Evolutionary conservation across 2,797 vertebrate species (phyloP).

Genomic region (Falco biarmicus): DNA sequence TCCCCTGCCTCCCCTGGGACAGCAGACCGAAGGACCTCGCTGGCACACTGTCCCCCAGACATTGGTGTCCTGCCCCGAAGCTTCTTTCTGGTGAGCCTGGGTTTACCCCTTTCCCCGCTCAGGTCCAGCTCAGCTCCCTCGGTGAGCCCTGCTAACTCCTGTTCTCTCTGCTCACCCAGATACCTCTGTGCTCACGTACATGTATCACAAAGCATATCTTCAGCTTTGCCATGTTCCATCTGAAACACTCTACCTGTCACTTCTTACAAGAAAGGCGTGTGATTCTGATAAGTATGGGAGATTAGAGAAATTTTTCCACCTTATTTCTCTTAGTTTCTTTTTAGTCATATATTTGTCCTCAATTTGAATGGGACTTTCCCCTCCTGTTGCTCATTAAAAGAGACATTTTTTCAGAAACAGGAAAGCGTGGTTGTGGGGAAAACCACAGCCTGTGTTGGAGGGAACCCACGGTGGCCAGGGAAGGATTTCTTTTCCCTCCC

Average conservation of each 20-base stretch:
- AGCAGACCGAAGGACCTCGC: too few species aligned
- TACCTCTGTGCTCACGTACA: fast-evolving
- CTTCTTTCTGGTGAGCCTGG: too few species aligned
- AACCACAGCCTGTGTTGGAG: neutral
- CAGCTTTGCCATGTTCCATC: fast-evolving
- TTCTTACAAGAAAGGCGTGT: neutral
- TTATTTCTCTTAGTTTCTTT: neutral
- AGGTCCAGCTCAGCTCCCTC: neutral
- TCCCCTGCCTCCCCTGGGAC: too few species aligned
- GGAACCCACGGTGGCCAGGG: neutral
- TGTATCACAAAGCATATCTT: fast-evolving
- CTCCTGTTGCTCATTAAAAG: neutral
- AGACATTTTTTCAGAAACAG: neutral
- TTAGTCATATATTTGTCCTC: neutral
- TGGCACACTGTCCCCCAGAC: too few species aligned
- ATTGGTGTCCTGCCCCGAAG: too few species aligned
- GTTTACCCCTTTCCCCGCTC: too few species aligned
- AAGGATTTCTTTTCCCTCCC: too few species aligned
- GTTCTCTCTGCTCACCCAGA: too few species aligned
- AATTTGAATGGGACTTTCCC: neutral
- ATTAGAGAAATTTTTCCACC: neutral
- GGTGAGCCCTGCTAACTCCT: neutral
- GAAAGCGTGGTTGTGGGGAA: neutral
- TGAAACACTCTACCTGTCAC: neutral
- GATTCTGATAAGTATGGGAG: neutral